Base-by-base conservation (phyloP, 2,888 invertebrate genomes). In the Punctoribates punctum region DNA sequence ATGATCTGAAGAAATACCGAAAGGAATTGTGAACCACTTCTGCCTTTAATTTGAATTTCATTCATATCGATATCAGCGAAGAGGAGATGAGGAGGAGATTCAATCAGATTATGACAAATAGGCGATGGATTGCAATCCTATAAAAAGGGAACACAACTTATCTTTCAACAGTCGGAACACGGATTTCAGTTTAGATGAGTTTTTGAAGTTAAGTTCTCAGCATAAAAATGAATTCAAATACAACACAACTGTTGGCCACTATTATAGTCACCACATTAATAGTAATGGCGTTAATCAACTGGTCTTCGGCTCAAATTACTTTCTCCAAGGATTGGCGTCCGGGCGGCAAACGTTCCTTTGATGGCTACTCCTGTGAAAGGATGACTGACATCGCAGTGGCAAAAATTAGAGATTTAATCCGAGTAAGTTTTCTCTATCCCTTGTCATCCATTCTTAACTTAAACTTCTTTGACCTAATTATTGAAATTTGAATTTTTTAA, bases 271-370 rank as follows among this genome's bases (percentile, higher is more conserved):
- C 23, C 46, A 17, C 17, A 9, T 25, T 72, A 1, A 17, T 72
- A 17, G 0, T 48, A 15, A 48, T 48, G 17, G 25, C 27, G 1
- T 25, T 27, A 23, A 15, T 72, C 1, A 27, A 72, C 48, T 25
- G 23, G n/a, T 46, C 76, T 42, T 60, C 60, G 11, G 73, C 67
- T n/a, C 76, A 76, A 29, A 76, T 76, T 17, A 76, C 76, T 20
- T 76, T 76, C 73, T 76, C 76, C 9, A 76, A 76, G 38, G 76
- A 76, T 46, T 76, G 76, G 76, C 73, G 76, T 46, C 73, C 76
- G 13, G 76, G 76, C 17, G 76, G 76, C 13, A 76, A 76, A 65
- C 57, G 76, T 8, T 73, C 76, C 17, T 34, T 38, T 29, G 27
- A 60, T 34, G 25, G 46, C 34, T 29, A 48, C 46, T 15, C 17